Conservation (phyloP, 23 tunicate species). For the Ciona savignyi region DNA sequence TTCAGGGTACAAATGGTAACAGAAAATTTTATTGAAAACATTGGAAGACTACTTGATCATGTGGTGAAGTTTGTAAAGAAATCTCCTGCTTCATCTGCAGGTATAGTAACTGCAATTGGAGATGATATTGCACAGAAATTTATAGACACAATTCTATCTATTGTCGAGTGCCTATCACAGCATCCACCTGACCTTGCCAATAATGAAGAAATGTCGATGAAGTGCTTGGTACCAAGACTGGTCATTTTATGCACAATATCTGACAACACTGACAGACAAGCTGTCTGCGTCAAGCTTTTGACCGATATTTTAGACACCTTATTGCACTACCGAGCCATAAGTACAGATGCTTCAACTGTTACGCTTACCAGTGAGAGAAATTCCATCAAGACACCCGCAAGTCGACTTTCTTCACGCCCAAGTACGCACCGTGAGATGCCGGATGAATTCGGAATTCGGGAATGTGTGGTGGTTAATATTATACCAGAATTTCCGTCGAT, state of each 20-base stretch:
- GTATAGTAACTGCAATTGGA: conserved; percentile 51
- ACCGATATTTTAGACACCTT: conserved; percentile 70
- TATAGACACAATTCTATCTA: conserved; percentile 71
- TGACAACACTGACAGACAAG: conserved; percentile 56
- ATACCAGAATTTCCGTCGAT: conserved; percentile 77
- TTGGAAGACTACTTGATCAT: conserved; percentile 71
- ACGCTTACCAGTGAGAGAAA: not conserved
- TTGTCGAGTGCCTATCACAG: conserved; percentile 81
- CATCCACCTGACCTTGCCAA: conserved; percentile 75
- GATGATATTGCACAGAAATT: conserved; percentile 68
- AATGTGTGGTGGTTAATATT: conserved; percentile 19
- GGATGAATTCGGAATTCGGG: conserved; percentile 50
- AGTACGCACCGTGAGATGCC: conserved; percentile 38
- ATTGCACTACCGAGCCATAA: conserved; percentile 55
- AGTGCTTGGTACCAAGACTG: conserved; percentile 58
- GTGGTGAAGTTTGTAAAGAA: conserved; percentile 62
- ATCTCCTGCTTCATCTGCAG: conserved; percentile 16
- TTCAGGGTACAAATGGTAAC: conserved; percentile 65
- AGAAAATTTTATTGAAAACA: conserved; percentile 43
- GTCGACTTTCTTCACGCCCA: conserved; percentile 16
- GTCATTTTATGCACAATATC: conserved; percentile 51
- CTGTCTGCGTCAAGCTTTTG: conserved; percentile 72
- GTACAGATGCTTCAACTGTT: not conserved
- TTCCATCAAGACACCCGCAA: conserved; percentile 39
- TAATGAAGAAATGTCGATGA: conserved; percentile 63